Base-by-base conservation (phyloP, 2,797 vertebrate genomes). In the Aplochiton taeniatus region DNA sequence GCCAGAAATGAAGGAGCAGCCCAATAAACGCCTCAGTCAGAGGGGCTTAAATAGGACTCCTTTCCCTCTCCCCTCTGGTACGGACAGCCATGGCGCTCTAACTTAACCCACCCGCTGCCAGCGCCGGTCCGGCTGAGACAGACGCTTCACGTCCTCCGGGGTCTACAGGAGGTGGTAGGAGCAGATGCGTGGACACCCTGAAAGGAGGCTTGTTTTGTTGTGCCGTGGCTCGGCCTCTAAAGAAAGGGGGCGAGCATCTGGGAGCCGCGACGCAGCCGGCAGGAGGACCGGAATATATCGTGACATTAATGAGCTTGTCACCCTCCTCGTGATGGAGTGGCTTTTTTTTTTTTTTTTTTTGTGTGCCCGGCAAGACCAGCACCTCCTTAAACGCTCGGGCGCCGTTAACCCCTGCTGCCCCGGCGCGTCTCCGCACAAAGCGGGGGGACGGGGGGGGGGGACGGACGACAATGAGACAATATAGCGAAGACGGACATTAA, bases 221-320 rank as follows among this genome's bases (percentile, higher is more conserved):
- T 57, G 72, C 61, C 43, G 5, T 13, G 16, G 20, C 42, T 54
- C 18, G 47, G 49, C 13, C 74, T 74, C 75, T 60, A 65, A 58
- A 72, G 71, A 79, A 73, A 51, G 78, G 82, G 50, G 77, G 81
- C 77, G 83, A 87, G 82, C 85, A 87, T 87, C 86, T 88, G 86
- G 76, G 71, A 59, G 79, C 83, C 75, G n/a, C 65, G 48, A 66
- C 82, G 85, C 82, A 74, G 82, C 80, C 61, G 80, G 83, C 80
- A 63, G 80, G 83, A 85, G 72, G 86, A 83, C 72, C 74, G 83
- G 87, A 88, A 90, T 90, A 89, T 92, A 87, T 90, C 80, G 87
- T 89, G 89, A 91, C 91, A 90, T 90, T 91, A 91, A 91, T 90
- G 87, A 87, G 86, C 86, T 87, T 89, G 88, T 90, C 90, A 86